These are phyloP conservation scores for Turritopsis rubra DNA, from an alignment of 30 jellyfish, hydroid and myxozoan species.

Conservation along the genomic window DNA sequence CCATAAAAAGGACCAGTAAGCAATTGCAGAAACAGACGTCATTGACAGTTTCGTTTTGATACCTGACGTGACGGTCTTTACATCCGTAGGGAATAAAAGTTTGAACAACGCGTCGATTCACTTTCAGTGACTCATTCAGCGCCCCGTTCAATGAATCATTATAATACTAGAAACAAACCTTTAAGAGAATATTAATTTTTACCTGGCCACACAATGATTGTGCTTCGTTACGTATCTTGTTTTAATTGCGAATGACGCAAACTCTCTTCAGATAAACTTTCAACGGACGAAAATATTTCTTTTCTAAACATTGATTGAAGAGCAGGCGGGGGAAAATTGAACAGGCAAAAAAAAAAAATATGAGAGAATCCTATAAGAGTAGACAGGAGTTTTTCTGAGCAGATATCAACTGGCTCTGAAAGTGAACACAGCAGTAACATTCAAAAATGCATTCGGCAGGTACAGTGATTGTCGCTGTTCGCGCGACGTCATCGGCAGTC, in stretches of 20 bases:
- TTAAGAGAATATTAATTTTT: too few relatives aligned
- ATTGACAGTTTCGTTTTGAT: too few relatives aligned
- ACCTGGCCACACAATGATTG: background rate
- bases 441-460: background rate
- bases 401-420: background rate
- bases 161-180: too few relatives aligned
- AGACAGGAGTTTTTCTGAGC: background rate
- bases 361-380: background rate
- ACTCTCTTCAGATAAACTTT: background rate
- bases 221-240: background rate
- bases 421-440: background rate
- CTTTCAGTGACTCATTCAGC: too few relatives aligned
- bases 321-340: too few relatives aligned
- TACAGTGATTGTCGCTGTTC: background rate
- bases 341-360: too few relatives aligned
- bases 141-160: too few relatives aligned
- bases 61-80: too few relatives aligned
- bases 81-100: too few relatives aligned
- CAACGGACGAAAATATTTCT: background rate
- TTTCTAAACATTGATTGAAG: background rate
- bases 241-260: background rate
- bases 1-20: too few relatives aligned
- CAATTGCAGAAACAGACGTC: too few relatives aligned
- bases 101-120: too few relatives aligned
- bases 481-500: background rate